Conservation (phyloP, 53 echinoderm and acorn worm species). For the Echinarachnius parma region DNA sequence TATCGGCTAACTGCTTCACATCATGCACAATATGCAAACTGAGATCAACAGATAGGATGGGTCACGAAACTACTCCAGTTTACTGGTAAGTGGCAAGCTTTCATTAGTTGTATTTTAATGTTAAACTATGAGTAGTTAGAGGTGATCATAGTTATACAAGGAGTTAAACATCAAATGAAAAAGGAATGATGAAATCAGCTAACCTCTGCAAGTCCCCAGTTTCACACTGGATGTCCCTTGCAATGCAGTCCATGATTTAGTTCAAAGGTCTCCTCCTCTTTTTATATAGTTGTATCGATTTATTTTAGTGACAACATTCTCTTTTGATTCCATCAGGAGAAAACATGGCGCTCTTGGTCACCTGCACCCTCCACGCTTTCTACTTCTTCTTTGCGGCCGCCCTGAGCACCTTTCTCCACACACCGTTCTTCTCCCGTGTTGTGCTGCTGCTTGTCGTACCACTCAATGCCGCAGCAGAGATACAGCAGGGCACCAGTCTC, state of each 20-base stretch:
- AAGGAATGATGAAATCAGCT: too few species aligned
- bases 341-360: conserved; percentile 60
- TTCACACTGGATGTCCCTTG: too few species aligned
- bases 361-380: conserved; percentile 63
- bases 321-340: conserved; percentile 58
- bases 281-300: too few species aligned
- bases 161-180: too few species aligned
- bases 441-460: conserved; percentile 83
- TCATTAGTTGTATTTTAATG: too few species aligned
- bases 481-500: conserved; percentile 66
- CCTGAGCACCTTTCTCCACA: conserved; percentile 74
- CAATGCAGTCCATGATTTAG: too few species aligned
- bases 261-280: too few species aligned
- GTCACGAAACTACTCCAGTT: conserved; percentile 55
- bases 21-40: conserved; percentile 67
- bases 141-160: too few species aligned
- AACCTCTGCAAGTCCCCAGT: too few species aligned
- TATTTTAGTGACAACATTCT: neutral
- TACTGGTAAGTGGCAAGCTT: conserved; percentile 56
- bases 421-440: conserved; percentile 72
- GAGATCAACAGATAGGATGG: conserved; percentile 70
- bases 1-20: conserved; percentile 52
- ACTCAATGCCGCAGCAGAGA: conserved; percentile 83
- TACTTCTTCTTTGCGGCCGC: conserved; percentile 80
- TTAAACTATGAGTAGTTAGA: too few species aligned